Evolutionary conservation across 2,888 invertebrate genomes (phyloP).

Genomic region (Amitus sp.): DNA sequence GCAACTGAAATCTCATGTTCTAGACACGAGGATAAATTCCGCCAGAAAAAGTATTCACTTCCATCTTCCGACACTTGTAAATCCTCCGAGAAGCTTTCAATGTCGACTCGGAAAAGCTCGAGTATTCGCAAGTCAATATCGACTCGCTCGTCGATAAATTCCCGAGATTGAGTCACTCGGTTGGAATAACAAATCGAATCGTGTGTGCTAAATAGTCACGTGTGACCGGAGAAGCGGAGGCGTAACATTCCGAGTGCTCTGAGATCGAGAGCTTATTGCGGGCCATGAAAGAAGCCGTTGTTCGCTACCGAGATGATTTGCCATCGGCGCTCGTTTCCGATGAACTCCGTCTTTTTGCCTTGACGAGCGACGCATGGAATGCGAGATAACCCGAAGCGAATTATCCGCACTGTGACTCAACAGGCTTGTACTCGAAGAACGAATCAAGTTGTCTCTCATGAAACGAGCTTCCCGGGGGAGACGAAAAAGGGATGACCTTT

Average conservation of each 20-base stretch:
- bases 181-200: neutral
- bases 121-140: neutral
- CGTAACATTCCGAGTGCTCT: conserved; percentile 42
- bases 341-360: no score
- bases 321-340: no score
- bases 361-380: conserved; percentile 58
- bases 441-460: conserved; percentile 4
- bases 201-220: conserved; percentile 33
- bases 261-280: neutral
- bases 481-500: neutral
- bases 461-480: neutral
- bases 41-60: no score
- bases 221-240: conserved; percentile 40
- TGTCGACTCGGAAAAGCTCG: no score
- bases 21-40: no score
- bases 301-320: neutral
- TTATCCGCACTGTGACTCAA: conserved; percentile 15
- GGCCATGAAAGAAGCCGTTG: conserved; percentile 1
- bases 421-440: neutral
- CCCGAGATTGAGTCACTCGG: neutral
- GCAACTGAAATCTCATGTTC: no score
- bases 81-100: no score
- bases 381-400: conserved; percentile 35
- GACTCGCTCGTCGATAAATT: neutral
- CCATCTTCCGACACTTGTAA: no score